phyloP scores from a whole-genome alignment of 2,888 invertebrate genomes.

The Petrolisthes manimaculis region DNA sequence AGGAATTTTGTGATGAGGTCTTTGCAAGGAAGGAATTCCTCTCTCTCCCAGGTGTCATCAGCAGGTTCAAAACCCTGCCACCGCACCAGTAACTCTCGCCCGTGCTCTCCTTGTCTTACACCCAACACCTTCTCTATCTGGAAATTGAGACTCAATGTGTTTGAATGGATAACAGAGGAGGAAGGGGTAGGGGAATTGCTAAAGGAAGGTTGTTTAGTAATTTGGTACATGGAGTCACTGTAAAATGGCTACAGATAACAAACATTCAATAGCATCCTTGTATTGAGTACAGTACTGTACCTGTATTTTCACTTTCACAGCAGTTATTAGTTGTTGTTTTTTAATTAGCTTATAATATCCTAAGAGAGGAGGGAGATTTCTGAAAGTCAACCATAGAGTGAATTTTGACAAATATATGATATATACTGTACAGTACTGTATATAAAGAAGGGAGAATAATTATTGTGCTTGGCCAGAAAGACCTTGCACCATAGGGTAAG shows the following conservation, averaged over 20 bases:
- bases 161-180: background rate
- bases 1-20: slow-evolving; percentile 28
- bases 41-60: slow-evolving; percentile 39
- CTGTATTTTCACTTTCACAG: background rate
- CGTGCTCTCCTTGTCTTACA: background rate
- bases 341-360: background rate
- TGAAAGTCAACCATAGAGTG: background rate
- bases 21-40: slow-evolving; percentile 22
- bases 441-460: too few species aligned
- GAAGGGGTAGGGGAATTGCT: background rate
- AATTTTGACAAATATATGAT: background rate
- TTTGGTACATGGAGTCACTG: background rate
- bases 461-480: too few species aligned
- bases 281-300: too few species aligned
- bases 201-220: background rate
- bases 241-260: too few species aligned
- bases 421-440: too few species aligned
- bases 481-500: too few species aligned
- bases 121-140: slow-evolving; percentile 40
- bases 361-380: background rate
- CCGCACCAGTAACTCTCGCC: slow-evolving; percentile 33
- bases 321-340: background rate
- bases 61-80: slow-evolving; percentile 37
- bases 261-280: too few species aligned
- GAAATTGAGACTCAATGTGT: background rate